Base-by-base conservation (phyloP, 2,113 vertebrate species). In the Pterophyllum scalare region DNA sequence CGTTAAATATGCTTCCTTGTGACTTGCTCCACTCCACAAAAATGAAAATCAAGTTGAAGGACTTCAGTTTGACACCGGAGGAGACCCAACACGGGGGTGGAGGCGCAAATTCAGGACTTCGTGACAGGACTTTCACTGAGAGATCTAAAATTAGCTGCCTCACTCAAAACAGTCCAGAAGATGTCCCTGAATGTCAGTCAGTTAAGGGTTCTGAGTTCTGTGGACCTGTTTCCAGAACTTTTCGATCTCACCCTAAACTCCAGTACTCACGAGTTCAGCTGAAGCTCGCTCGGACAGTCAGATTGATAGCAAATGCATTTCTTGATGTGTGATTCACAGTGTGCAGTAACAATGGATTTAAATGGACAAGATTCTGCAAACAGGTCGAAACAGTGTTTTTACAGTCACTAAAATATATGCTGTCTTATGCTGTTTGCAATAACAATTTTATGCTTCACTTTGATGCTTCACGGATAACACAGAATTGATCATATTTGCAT, bases 361-460 rank as follows among this genome's bases (percentile, higher is more conserved):
- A 72, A 54, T n/a, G 26, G 24, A 49, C 3, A 52, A 20, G 46
- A 72, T 13, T 72, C 43, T 72, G 46, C 31, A 28, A 54, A 54
- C 8, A 52, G 43, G 26, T 31, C 24, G 13, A 13, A 31, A 52
- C 2, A 70, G 64, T 70, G 49, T 70, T 70, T 43, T 28, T 49
- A 2, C 43, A 72, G 43, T 31, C 65, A 12, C 60, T 26, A 38
- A 75, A 56, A 52, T 26, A 7, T 54, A 15, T 15, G 6, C 19
- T 22, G 9, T 38, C n/a, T 62, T 28, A 80, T 67, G 58, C 84
- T 79, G 17, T 88, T 87, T 80, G 83, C 72, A 74, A 28, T 35
- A 3, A 54, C 24, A 61, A 31, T 72, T 80, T 59, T 26, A 79
- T 58, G 35, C 49, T 20, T 7, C 24, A 83, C 84, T 83, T 85